phyloP scores from a whole-genome alignment of 2,888 invertebrate species.

The Notodromas monacha region DNA sequence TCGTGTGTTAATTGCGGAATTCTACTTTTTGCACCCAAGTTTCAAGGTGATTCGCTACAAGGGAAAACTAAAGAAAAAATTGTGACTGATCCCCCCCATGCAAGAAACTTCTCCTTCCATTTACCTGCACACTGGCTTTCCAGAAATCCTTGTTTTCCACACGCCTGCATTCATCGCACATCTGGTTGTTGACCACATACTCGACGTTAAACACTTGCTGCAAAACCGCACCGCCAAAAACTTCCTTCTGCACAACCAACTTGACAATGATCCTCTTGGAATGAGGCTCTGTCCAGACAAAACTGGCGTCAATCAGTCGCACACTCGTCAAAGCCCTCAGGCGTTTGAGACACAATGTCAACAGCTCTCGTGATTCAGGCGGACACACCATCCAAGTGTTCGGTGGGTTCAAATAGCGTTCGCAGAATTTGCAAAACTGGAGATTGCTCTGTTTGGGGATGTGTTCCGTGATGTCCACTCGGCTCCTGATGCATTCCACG shows the following conservation, averaged over 20 bases:
- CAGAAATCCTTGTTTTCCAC: conserved; percentile 91
- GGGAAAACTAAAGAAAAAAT: not conserved
- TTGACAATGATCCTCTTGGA: conserved; percentile 85
- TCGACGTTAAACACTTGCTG: conserved; percentile 89
- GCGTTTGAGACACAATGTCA: conserved; percentile 63
- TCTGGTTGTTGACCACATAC: conserved; percentile 57
- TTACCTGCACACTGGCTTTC: conserved; percentile 38
- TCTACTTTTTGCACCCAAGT: no score
- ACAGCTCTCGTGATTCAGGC: conserved; percentile 27
- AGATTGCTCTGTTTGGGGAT: conserved; percentile 74
- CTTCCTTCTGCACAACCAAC: conserved; percentile 77
- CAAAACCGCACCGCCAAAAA: conserved; percentile 54
- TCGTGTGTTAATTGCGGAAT: no score
- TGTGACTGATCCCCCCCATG: not conserved
- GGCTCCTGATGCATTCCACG: conserved; percentile 57
- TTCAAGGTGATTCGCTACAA: no score
- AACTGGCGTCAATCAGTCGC: conserved; percentile 72
- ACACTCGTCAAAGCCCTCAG: conserved; percentile 60
- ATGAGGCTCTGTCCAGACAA: conserved; percentile 97
- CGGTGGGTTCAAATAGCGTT: conserved; percentile 74
- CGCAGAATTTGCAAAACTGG: conserved; percentile 69
- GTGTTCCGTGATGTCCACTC: conserved; percentile 76
- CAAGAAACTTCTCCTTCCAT: conserved; percentile 16
- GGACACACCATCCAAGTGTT: conserved; percentile 34
- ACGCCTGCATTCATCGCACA: conserved; percentile 90